phyloP scores from a whole-genome alignment of 1,140 invertebrate genomes.

The Hycleus cichorii region DNA sequence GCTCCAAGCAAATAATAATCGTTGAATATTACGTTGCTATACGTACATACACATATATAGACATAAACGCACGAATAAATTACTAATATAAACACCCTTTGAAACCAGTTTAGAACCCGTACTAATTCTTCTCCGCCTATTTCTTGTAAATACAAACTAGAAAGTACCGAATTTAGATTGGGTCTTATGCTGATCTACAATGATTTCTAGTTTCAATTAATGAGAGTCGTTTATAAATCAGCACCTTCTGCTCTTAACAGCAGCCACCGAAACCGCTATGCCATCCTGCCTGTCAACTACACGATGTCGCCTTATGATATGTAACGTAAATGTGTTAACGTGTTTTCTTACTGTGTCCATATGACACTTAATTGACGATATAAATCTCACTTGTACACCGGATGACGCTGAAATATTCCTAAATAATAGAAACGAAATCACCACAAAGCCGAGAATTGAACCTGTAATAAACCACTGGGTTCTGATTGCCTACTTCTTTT shows the following conservation, averaged over 20 bases:
- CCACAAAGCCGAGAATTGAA: no score
- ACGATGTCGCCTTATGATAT: constrained; percentile 15
- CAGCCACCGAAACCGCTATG: constrained; percentile 12
- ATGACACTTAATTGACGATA: no score
- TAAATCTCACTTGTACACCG: no score
- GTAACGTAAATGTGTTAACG: constrained; percentile 17
- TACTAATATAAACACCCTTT: no score
- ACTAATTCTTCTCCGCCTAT: no score
- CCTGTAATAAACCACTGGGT: no score
- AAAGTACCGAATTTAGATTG: constrained; percentile 3
- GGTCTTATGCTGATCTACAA: constrained; percentile 4
- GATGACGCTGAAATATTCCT: no score
- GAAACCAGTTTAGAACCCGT: no score
- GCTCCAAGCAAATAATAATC: constrained; percentile 3
- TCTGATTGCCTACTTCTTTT: no score
- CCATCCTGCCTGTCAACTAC: constrained; percentile 15
- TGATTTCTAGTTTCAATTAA: constrained; percentile 12
- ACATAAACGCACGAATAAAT: no score
- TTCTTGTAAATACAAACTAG: not conserved
- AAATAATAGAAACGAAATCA: no score
- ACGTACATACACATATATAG: no score
- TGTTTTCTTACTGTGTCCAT: constrained; percentile 8
- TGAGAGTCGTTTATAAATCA: constrained; percentile 18
- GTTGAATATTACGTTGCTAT: not conserved
- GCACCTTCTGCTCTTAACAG: constrained; percentile 4